Evolutionary conservation across 2,797 vertebrate genomes (phyloP).

Genomic region (Tapera naevia): DNA sequence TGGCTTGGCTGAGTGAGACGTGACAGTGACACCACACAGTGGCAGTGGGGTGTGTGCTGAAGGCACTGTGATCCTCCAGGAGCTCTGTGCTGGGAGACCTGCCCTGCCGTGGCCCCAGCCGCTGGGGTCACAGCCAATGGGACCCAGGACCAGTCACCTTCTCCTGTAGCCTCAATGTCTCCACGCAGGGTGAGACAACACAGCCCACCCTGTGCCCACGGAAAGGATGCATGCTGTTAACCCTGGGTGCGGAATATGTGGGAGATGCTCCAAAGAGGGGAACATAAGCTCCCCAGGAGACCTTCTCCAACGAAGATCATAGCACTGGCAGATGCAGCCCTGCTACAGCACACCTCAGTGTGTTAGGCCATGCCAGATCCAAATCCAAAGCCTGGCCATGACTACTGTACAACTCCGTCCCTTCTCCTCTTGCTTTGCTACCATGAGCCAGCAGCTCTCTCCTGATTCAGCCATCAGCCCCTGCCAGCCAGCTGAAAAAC

Average conservation of each 20-base stretch:
- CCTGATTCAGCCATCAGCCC: background rate
- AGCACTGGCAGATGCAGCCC: background rate
- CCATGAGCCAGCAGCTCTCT: background rate
- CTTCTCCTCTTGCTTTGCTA: background rate
- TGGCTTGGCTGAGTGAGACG: slow-evolving; percentile 14
- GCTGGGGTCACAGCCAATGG: background rate
- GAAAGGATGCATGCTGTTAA: background rate
- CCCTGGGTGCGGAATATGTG: fast-evolving
- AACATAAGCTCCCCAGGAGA: background rate
- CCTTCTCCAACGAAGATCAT: background rate
- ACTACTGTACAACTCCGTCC: background rate
- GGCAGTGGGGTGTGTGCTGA: fast-evolving
- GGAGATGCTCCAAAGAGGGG: background rate
- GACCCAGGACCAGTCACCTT: background rate
- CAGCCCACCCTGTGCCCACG: background rate
- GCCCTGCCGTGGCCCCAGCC: background rate
- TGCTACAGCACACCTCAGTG: background rate
- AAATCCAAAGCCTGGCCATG: background rate
- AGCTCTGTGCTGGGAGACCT: background rate
- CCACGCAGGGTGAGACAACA: background rate
- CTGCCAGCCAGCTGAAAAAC: background rate
- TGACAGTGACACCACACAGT: background rate
- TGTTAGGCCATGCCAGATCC: background rate
- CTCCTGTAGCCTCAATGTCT: background rate
- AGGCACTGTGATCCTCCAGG: background rate